Base-by-base conservation (phyloP, 2,797 vertebrate genomes). In the Urocyon cinereoargenteus region DNA sequence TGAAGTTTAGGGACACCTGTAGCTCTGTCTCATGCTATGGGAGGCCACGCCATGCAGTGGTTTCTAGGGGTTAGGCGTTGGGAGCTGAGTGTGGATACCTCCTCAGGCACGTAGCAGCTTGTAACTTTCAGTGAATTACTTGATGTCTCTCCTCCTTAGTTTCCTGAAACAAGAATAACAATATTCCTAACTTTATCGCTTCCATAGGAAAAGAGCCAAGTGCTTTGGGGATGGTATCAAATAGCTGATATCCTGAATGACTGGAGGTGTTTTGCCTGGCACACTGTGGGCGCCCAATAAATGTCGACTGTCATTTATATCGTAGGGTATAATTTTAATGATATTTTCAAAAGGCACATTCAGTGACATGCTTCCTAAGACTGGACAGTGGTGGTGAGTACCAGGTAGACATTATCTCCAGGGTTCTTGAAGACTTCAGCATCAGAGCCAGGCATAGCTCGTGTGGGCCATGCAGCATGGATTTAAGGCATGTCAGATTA, bases 41-140 rank as follows among this genome's bases (percentile, higher is more conserved):
- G 40, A 75, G 24, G 72, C 22, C 1, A 11, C 3, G 0, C 8
- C 1, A 11, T 9, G 28, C 9, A 5, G 16, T 49, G n/a, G n/a
- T 19, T 61, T 51, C 72, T 40, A 57, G 49, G 11, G 28, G 22
- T 75, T 7, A 21, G 28, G 21, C 13, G 16, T 49, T 12, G 14
- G 26, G 22, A 57, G 7, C 24, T 3, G 36, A 4, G 6, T 79
- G 72, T 40, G 31, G 70, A 36, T 28, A 19, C 14, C 8, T 14
- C 22, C 49, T 78, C 31, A 22, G 51, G 75, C 9, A 6, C 31
- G 28, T 64, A 14, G 22, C 3, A 14, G 31, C 11, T 70, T 70
- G 5, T 85, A 40, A 78, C 13, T 22, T 81, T 26, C 78, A 21
- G 24, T 59, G 62, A 77, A 51, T 70, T 66, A 34, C 79, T 55